Evolutionary conservation across 2,797 vertebrate genomes (phyloP), one percentile per base, ranked within the genome.

Genomic region (Euthynnus affinis): DNA sequence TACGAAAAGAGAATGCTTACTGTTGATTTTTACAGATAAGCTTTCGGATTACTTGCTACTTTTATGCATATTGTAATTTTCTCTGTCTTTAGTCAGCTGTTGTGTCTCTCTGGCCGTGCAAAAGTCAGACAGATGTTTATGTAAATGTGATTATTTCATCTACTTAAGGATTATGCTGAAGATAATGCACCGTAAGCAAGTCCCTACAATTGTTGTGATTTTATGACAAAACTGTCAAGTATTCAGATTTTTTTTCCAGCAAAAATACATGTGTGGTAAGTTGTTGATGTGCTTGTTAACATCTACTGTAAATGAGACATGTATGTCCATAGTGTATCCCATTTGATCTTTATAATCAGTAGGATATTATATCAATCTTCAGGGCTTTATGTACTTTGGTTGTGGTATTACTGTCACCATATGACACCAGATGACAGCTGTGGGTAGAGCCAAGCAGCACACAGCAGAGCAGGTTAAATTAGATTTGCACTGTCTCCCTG

Each of bases 391-490:
- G 48, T 49, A 23, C 74, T 75, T 72, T 66, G 64, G 62, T 70
- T n/a, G 74, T 62, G 49, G 49, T 92, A 88, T 88, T 80, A 63
- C 76, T 42, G 46, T 68, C 82, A 80, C 81, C 90, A 82, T 60
- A 74, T 79, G 77, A 85, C 85, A 90, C 78, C 87, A 86, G 82
- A 87, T 88, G 91, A 92, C 91, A 89, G 87, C 87, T 81, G 76
- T 71, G 61, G 74, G 32, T 62, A 70, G 78, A 78, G 61, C 62
- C 76, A 52, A 74, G 71, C 77, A 60, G 74, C 64, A 64, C 72
- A 52, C 68, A 88, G 58, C 74, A 48, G 79, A 78, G 70, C 64
- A 82, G 75, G 74, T 89, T 86, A 48, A 93, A 92, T 94, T 89
- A 86, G 87, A 94, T 94, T 87, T 88, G 71, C 71, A 62, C 81